Evolutionary conservation across 2,888 invertebrate genomes (phyloP).

Genomic region (Ptychoptera albimana): DNA sequence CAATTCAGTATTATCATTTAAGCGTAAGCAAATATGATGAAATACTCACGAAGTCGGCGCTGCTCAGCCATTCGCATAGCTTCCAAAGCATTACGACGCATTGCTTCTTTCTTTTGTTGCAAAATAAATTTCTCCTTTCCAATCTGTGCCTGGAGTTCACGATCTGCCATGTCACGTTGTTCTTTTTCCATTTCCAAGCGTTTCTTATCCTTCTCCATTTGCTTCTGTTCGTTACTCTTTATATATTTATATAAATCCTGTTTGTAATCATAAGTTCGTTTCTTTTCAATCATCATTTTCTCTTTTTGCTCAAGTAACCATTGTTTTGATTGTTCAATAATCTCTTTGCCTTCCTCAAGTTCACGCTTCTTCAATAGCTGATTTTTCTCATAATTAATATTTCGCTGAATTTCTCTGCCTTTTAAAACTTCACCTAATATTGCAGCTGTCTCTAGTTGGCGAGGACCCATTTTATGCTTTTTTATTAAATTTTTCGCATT

Average conservation of each 20-base stretch:
- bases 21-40: no score
- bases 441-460: conserved; percentile 24
- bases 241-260: conserved; percentile 19
- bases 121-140: conserved; percentile 22
- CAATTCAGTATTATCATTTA: not conserved
- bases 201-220: conserved; percentile 14
- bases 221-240: conserved; percentile 18
- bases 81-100: conserved; percentile 20
- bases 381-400: conserved; percentile 19
- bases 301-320: conserved; percentile 24
- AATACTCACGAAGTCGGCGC: conserved; percentile 17
- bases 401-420: conserved; percentile 21
- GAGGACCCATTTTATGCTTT: conserved; percentile 23
- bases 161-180: conserved; percentile 17
- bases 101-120: conserved; percentile 16
- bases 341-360: conserved; percentile 21
- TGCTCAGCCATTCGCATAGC: conserved; percentile 22
- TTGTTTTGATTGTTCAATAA: conserved; percentile 24
- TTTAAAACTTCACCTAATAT: conserved; percentile 25
- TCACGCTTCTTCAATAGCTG: conserved; percentile 18
- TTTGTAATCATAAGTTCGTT: conserved; percentile 19
- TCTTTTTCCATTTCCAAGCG: conserved; percentile 14
- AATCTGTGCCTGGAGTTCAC: conserved; percentile 22
- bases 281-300: conserved; percentile 18
- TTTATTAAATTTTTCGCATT: conserved; percentile 22